Evolutionary conservation across 2,113 vertebrate species (phyloP).

Genomic region (Odontesthes bonariensis): DNA sequence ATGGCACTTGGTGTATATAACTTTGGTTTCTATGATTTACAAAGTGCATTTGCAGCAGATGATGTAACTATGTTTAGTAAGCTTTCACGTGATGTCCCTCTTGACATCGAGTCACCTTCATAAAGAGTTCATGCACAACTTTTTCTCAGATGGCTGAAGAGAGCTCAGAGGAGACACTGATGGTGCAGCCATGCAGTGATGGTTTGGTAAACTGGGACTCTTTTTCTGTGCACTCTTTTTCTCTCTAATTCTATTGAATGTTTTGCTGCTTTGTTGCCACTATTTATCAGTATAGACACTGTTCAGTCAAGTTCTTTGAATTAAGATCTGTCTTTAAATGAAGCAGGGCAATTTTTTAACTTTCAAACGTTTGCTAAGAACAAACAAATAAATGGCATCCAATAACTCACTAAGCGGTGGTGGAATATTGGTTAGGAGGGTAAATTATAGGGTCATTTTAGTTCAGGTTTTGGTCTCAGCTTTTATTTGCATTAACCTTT

Average conservation of each 20-base stretch:
- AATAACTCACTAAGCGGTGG: conserved; percentile 13
- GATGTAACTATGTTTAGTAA: background rate
- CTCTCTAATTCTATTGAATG: no score
- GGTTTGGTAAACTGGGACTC: conserved; percentile 6
- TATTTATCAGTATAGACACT: no score
- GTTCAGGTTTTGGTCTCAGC: conserved; percentile 42
- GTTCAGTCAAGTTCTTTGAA: no score
- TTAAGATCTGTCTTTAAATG: no score
- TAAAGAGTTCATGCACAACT: conserved; percentile 8
- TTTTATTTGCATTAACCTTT: conserved; percentile 52
- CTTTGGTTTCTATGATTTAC: no score
- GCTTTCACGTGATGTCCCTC: background rate
- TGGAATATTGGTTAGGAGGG: accelerated
- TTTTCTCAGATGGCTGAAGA: background rate
- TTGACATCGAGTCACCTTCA: background rate
- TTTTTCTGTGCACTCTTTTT: no score
- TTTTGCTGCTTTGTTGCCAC: no score
- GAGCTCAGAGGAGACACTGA: background rate
- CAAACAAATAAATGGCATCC: background rate
- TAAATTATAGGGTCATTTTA: conserved; percentile 4
- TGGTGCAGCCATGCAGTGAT: background rate
- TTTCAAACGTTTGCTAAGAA: background rate
- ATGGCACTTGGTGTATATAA: no score
- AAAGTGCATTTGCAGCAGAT: background rate
- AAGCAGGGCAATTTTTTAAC: no score